Percentiles rank a stretch among this genome's conserved stretches.
phyloP scores from a whole-genome alignment of 2,113 vertebrate species.

The Periophthalmus modestus region DNA sequence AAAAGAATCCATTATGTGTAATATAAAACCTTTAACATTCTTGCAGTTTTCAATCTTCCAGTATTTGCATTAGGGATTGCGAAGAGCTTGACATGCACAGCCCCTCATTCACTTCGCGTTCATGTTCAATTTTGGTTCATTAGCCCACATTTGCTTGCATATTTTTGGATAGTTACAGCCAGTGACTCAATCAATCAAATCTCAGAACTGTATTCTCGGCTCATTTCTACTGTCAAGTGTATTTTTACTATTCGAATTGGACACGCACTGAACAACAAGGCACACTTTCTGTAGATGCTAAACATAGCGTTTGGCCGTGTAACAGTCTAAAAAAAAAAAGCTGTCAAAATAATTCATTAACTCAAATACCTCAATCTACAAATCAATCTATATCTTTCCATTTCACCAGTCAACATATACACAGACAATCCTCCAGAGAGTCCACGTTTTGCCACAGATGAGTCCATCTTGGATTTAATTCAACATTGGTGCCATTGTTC shows the following conservation, averaged over 20 bases:
- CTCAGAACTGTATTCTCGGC: slow-evolving; percentile 5
- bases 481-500: slow-evolving; percentile 11
- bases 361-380: slow-evolving; percentile 16
- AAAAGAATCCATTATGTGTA: too few relatives aligned
- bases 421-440: background rate
- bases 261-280: slow-evolving; percentile 1
- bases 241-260: slow-evolving; percentile 31
- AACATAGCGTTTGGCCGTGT: slow-evolving; percentile 3
- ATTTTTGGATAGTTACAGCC: background rate
- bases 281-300: background rate
- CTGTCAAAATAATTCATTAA: slow-evolving; percentile 17
- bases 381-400: slow-evolving; percentile 24
- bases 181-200: background rate
- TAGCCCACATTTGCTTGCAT: background rate
- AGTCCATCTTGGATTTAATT: background rate
- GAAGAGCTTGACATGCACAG: background rate
- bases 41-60: background rate
- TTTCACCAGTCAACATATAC: slow-evolving; percentile 3
- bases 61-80: background rate
- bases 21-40: too few relatives aligned
- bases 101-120: background rate
- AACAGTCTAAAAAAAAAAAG: slow-evolving; percentile 18
- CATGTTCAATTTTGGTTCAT: background rate
- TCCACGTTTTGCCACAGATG: slow-evolving; percentile 16
- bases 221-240: slow-evolving; percentile 6